A percentile compares a stretch with the other conserved stretches of the same genome.
These are phyloP conservation scores for Arenaria interpres DNA, from an alignment of 2,113 vertebrate species.

Conservation along the genomic window DNA sequence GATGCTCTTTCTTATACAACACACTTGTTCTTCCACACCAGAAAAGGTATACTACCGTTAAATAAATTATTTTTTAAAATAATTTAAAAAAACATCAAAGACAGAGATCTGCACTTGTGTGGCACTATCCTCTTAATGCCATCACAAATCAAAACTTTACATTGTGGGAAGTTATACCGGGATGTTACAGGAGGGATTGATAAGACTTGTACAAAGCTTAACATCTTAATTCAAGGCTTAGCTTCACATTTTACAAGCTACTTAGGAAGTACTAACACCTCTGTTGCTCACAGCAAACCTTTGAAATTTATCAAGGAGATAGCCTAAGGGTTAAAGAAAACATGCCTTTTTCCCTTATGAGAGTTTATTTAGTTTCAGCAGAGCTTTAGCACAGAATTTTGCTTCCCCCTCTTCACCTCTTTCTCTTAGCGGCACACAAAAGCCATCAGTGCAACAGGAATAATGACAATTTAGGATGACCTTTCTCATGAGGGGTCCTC, in stretches of 20 bases:
- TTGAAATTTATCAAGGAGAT: conserved; percentile 21
- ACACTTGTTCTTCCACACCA: neutral
- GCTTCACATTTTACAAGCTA: conserved; percentile 9
- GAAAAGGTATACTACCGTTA: neutral
- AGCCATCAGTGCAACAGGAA: neutral
- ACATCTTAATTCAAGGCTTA: conserved; percentile 33
- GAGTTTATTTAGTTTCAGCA: neutral
- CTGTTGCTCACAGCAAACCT: neutral
- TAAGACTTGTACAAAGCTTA: conserved; percentile 18
- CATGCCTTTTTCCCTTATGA: neutral
- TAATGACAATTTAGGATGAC: neutral
- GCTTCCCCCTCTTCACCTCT: neutral
- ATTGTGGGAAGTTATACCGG: neutral
- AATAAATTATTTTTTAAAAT: neutral
- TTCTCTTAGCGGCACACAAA: neutral
- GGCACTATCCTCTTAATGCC: neutral
- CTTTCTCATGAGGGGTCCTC: accelerated
- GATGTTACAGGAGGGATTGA: neutral
- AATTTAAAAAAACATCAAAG: neutral
- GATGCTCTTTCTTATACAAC: neutral
- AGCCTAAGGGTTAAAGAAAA: conserved; percentile 24
- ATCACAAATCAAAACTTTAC: neutral
- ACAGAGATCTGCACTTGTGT: neutral
- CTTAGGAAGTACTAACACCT: neutral
- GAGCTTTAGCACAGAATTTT: neutral